Conservation (phyloP, 2,113 vertebrate genomes). For the Cyanistes caeruleus region DNA sequence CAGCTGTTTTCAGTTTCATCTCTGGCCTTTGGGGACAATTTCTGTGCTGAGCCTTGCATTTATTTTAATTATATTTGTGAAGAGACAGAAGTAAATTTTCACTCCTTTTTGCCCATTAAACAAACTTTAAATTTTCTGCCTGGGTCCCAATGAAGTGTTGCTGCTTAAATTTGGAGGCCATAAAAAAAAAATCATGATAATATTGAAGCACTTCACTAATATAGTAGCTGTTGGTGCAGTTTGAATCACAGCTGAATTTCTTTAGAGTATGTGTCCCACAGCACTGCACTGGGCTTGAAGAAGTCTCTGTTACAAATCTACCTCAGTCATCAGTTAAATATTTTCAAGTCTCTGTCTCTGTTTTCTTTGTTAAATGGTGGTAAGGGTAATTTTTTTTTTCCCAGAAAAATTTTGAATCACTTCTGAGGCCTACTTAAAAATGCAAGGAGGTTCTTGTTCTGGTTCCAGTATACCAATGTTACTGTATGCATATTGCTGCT, state of each 20-base stretch:
- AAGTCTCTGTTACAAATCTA: not conserved
- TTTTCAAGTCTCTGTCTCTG: not conserved
- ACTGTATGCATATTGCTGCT: not conserved
- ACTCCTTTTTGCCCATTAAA: not conserved
- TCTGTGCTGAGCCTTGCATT: not conserved
- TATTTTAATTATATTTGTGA: not conserved
- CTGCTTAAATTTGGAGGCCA: not conserved
- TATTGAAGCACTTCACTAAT: not conserved
- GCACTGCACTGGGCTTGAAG: not conserved
- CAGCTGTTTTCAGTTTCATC: not conserved
- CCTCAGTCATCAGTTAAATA: not conserved
- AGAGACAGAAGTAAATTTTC: not conserved
- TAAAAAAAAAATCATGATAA: not conserved
- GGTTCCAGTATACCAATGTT: not conserved
- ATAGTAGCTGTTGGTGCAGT: not conserved
- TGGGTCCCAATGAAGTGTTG: not conserved
- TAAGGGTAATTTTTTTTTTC: not conserved
- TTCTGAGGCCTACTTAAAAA: not conserved
- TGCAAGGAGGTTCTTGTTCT: not conserved
- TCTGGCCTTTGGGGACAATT: not conserved
- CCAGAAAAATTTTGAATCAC: not conserved
- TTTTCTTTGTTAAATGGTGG: not conserved
- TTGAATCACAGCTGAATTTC: not conserved
- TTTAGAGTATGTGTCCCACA: not conserved
- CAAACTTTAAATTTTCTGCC: not conserved